These are phyloP conservation scores for Bothrops jararaca DNA, from an alignment of 2,113 vertebrate species.

Conservation along the genomic window DNA sequence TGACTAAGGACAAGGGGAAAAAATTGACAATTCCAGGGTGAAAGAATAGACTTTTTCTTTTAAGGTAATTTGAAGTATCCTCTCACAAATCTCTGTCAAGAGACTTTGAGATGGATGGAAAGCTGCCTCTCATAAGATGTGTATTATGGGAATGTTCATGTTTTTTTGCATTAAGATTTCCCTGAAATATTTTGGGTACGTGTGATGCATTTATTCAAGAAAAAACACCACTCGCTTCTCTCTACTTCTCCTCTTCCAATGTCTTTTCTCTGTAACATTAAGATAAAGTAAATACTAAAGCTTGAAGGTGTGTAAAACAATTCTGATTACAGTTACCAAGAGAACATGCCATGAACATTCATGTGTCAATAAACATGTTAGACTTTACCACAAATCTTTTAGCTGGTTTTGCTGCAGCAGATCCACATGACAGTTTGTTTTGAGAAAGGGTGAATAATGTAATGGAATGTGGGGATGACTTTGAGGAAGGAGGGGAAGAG, in stretches of 20 bases:
- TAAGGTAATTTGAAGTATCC: conserved; percentile 25
- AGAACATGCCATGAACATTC: neutral
- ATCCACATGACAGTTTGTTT: no score
- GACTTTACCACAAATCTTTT: no score
- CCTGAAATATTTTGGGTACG: neutral
- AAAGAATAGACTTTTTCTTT: conserved; percentile 18
- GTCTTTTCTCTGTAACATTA: neutral
- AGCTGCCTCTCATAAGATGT: neutral
- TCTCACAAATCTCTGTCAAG: conserved; percentile 17
- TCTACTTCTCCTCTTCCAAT: neutral
- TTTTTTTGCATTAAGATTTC: neutral
- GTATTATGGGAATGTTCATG: neutral
- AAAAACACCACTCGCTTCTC: neutral
- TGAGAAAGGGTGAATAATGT: no score
- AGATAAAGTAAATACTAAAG: neutral
- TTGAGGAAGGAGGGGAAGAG: no score
- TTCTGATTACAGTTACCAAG: neutral
- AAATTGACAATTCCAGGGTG: conserved; percentile 54
- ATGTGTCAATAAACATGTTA: no score
- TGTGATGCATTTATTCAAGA: neutral
- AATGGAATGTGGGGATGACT: no score
- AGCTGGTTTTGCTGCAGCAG: no score
- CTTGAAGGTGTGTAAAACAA: neutral
- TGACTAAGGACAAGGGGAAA: conserved; percentile 61
- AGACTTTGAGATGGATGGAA: conserved; percentile 20